A percentile compares a stretch with the other conserved stretches of the same genome.
phyloP scores from a whole-genome alignment of 2,113 vertebrate genomes.

The Neolamprologus falcicula region DNA sequence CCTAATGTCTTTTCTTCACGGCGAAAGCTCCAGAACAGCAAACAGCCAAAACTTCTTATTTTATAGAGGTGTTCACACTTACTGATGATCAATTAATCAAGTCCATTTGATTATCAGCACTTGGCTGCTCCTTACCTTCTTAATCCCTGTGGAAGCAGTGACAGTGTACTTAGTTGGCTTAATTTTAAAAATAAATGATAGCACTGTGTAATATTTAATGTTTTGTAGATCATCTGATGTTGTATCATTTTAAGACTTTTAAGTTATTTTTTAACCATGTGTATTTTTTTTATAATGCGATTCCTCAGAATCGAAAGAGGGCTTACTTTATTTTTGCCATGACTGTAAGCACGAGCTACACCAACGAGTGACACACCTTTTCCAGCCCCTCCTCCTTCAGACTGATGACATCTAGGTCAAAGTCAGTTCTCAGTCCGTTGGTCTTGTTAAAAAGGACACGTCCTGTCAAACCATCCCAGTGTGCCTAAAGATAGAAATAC shows the following conservation, averaged over 20 bases:
- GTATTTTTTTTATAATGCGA: background rate
- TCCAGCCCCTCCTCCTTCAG: constrained; percentile 96
- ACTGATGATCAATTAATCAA: background rate
- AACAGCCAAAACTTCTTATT: background rate
- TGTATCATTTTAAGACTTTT: background rate
- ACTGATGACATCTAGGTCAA: constrained; percentile 96
- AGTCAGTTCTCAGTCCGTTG: constrained; percentile 94
- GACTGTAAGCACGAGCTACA: background rate
- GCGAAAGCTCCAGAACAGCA: background rate
- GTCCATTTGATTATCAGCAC: background rate
- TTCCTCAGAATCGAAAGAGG: background rate
- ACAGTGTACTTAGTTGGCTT: background rate
- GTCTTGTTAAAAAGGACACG: constrained; percentile 96
- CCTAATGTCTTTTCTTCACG: background rate
- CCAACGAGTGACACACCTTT: constrained; percentile 73
- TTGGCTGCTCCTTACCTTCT: background rate
- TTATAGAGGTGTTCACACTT: background rate
- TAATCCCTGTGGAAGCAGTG: background rate
- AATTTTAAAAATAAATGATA: background rate
- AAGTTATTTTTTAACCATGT: background rate
- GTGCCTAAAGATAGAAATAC: constrained; percentile 73
- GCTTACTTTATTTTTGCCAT: background rate
- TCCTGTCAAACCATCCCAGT: constrained; percentile 96
- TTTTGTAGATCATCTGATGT: background rate
- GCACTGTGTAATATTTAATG: background rate